Conservation (phyloP, 2,797 vertebrate species). For the Delichon dasypus region DNA sequence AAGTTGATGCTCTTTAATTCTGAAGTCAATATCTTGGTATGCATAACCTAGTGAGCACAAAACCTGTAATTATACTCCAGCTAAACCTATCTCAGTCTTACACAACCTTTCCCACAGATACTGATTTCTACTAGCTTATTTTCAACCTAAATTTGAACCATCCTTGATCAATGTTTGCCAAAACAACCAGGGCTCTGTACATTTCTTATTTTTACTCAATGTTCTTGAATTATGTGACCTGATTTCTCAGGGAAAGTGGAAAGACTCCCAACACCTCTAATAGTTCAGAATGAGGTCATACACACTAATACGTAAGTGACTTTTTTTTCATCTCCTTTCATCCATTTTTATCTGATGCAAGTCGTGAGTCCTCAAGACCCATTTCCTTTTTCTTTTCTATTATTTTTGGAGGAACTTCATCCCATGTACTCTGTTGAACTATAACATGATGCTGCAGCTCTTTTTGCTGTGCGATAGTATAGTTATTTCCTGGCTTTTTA, state of each 20-base stretch:
- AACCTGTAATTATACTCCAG: background rate
- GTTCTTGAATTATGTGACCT: background rate
- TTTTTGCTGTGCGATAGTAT: background rate
- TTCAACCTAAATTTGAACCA: background rate
- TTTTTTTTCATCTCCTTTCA: background rate
- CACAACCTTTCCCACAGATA: conserved; percentile 13
- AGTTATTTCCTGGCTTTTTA: conserved; percentile 22
- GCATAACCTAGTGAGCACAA: background rate
- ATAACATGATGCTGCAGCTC: background rate
- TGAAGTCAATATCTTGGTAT: background rate
- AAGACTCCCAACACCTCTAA: background rate
- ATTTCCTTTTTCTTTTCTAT: background rate
- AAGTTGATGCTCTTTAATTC: background rate
- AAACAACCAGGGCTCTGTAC: background rate
- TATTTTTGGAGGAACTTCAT: conserved; percentile 27
- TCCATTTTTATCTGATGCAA: background rate
- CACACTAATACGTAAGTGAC: background rate
- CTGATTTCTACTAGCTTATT: conserved; percentile 1
- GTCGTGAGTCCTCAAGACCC: background rate
- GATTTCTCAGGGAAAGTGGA: background rate
- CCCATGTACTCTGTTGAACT: background rate
- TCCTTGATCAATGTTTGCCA: background rate
- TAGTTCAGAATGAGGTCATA: background rate
- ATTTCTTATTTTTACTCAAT: background rate
- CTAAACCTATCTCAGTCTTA: background rate